Base-by-base conservation (phyloP, 2,888 invertebrate species). In the Sinopyrophorus schimmeli region DNA sequence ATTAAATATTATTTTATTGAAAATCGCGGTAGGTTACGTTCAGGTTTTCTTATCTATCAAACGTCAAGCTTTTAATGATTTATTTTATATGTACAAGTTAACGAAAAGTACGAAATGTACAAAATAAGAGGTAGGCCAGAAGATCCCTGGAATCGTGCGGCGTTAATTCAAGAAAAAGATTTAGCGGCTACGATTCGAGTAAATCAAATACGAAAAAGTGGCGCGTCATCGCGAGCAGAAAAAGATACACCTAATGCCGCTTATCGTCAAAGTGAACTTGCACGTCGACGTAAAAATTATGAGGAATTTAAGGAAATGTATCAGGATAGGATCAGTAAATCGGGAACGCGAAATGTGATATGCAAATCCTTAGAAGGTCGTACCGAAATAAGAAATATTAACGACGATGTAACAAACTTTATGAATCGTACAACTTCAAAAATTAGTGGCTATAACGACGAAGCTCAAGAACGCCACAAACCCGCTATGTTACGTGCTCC, bases 111-210 rank as follows among this genome's bases (percentile, higher is more conserved):
- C n/a, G n/a, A n/a, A n/a, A 56, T 56, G 54, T 58, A 58, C 28
- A 59, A 57, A 43, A 17, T 47, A 12, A 52, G 61, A 41, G 58
- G 57, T 2, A 49, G 40, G 11, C 57, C 59, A 5, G 38, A 50
- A n/a, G 53, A 57, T 27, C 49, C 54, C 5, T 48, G 26, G 37
- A 60, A 57, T 21, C 3, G 15, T 6, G 52, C 40, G 11, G 50
- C 48, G n/a, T 34, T 10, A 1, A 40, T 38, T 7, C 50, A 54
- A 34, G 39, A 47, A 9, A 44, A 48, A 16, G 35, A 30, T 11
- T 39, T 62, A 10, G 50, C 55, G n/a, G 50, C 53, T 17, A 41
- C 59, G 10, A 52, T 62, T 7, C 48, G 37, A 7, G 57, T 62
- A n/a, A 58, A 55, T 18, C 42, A 50, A 23, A 42, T 61, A 39